phyloP scores from a whole-genome alignment of 2,113 vertebrate species.

The Gallinago media region DNA sequence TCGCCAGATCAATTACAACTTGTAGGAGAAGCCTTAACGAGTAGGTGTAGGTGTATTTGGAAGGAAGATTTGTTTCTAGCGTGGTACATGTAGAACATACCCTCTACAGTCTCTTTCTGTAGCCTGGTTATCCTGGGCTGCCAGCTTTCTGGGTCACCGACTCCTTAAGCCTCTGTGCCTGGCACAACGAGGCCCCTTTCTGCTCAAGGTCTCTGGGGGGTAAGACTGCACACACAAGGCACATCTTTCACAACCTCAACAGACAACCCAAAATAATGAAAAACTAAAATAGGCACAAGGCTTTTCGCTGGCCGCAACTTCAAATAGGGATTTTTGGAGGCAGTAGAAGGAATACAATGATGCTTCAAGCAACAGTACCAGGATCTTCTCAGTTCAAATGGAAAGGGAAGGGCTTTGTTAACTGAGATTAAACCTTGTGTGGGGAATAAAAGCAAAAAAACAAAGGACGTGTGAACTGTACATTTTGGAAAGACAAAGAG shows the following conservation, averaged over 20 bases:
- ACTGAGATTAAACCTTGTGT: not conserved
- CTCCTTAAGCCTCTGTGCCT: not conserved
- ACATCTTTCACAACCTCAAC: not conserved
- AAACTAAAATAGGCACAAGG: not conserved
- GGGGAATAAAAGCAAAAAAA: not conserved
- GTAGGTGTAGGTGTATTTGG: not conserved
- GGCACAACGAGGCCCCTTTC: not conserved
- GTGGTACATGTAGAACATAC: not conserved
- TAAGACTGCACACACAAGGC: not conserved
- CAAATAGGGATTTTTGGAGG: not conserved
- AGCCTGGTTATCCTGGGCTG: not conserved
- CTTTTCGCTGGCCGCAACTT: not conserved
- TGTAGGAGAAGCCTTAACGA: not conserved
- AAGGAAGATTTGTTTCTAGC: not conserved
- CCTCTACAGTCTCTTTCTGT: not conserved
- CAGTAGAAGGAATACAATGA: not conserved
- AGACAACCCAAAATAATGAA: not conserved
- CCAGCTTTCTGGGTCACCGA: slow-evolving; percentile 10
- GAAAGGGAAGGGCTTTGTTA: not conserved
- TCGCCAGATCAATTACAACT: not conserved
- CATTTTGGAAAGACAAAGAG: not conserved
- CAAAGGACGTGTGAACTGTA: not conserved
- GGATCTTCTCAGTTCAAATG: not conserved
- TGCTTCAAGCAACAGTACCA: not conserved
- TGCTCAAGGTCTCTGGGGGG: slow-evolving; percentile 38